A percentile compares a stretch with the other conserved stretches of the same genome.
Evolutionary conservation across 2,888 invertebrate species (phyloP).

Genomic region (Pristionchus mayeri): DNA sequence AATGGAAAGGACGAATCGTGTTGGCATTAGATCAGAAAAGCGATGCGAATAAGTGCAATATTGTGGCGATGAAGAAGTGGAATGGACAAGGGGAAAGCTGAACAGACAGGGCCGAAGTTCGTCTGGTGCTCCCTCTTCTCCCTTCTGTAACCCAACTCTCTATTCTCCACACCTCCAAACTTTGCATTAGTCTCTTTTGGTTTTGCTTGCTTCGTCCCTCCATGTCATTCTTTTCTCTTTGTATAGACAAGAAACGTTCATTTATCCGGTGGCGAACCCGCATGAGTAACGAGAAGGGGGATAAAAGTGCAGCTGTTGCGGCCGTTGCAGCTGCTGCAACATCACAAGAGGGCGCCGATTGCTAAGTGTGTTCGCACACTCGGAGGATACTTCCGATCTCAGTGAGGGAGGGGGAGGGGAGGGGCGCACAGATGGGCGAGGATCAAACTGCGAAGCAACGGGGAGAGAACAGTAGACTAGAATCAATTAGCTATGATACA

Average conservation of each 20-base stretch:
- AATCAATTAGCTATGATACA: background rate
- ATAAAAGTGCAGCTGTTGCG: background rate
- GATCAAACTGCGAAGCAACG: background rate
- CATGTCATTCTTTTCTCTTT: background rate
- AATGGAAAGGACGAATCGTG: too few species aligned
- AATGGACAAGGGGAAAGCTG: too few species aligned
- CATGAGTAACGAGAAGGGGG: background rate
- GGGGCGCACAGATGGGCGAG: background rate
- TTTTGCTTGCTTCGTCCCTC: conserved; percentile 2
- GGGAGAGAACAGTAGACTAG: background rate
- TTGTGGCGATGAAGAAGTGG: too few species aligned
- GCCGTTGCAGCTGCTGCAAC: background rate
- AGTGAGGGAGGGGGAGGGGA: too few species aligned
- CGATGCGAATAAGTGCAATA: too few species aligned
- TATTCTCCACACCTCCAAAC: too few species aligned
- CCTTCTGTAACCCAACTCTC: too few species aligned
- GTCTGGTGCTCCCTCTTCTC: too few species aligned
- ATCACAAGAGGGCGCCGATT: background rate
- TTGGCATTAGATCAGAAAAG: too few species aligned
- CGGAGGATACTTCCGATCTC: background rate
- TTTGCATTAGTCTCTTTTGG: too few species aligned
- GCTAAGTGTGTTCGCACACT: background rate
- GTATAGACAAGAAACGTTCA: conserved; percentile 26
- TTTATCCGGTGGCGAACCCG: conserved; percentile 34
- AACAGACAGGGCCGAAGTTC: too few species aligned